Percentiles rank a stretch among this genome's conserved stretches.
Conservation (phyloP, 2,113 vertebrate genomes). For the Riparia riparia region DNA sequence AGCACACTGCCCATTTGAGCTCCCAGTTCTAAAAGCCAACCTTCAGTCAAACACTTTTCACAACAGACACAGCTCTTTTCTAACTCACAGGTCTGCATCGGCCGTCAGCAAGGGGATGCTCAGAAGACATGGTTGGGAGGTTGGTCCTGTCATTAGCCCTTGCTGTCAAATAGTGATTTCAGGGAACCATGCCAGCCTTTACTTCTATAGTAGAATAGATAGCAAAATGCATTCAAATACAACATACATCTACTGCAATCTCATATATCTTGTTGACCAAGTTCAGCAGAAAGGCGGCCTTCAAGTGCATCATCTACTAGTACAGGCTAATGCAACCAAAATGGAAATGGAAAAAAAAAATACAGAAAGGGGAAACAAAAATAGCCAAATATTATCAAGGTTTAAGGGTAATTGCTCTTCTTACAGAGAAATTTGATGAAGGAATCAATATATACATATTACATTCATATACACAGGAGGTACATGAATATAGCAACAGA, state of each 20-base stretch:
- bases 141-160: background rate
- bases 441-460: background rate
- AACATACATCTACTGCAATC: background rate
- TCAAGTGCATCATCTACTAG: background rate
- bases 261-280: background rate
- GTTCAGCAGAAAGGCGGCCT: background rate
- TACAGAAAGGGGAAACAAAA: background rate
- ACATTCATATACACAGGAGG: background rate
- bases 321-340: background rate
- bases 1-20: background rate
- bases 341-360: background rate
- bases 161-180: background rate
- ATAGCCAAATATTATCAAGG: background rate
- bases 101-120: background rate
- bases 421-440: background rate
- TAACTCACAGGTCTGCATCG: background rate
- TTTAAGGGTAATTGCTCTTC: background rate
- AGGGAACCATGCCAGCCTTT: background rate
- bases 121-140: background rate
- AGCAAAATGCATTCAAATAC: background rate
- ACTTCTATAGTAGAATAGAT: background rate
- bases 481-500: background rate
- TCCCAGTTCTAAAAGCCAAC: background rate
- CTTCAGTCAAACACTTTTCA: background rate
- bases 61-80: background rate